A percentile compares a stretch with the other conserved stretches of the same genome.
Conservation (phyloP, 2,113 vertebrate species). For the Ophthalmolycus amberensis region DNA sequence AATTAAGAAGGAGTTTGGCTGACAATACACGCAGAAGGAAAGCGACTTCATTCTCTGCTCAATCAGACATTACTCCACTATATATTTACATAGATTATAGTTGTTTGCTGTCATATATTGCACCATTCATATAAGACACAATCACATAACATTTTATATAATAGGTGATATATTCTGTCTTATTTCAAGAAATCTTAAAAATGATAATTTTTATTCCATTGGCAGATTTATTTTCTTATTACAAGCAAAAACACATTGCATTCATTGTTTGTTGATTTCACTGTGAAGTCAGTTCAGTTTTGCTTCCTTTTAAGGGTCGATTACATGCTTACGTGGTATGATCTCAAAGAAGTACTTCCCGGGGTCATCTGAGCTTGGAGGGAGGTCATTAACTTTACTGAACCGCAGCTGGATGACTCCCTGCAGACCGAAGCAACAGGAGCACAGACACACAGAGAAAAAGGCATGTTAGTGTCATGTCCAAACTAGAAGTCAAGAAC, state of each 20-base stretch:
- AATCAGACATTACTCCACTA: background rate
- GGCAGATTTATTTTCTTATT: no score
- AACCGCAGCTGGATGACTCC: conserved; percentile 88
- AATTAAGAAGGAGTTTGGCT: no score
- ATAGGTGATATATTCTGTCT: background rate
- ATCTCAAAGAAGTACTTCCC: conserved; percentile 95
- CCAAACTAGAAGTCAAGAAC: background rate
- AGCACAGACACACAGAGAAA: background rate
- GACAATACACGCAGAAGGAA: no score
- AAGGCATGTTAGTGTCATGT: background rate
- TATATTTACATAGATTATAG: background rate
- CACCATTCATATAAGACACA: background rate
- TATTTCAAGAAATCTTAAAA: background rate
- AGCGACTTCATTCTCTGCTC: no score
- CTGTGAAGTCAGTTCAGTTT: background rate
- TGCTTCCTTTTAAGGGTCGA: background rate
- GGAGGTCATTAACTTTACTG: conserved; percentile 88
- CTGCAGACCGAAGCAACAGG: conserved; percentile 74
- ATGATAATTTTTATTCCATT: no score
- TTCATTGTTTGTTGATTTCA: background rate
- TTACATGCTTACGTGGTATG: conserved; percentile 86
- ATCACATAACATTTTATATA: background rate
- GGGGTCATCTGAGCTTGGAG: conserved; percentile 86
- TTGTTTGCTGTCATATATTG: background rate
- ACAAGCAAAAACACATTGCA: background rate